phyloP scores from a whole-genome alignment of 2,113 vertebrate genomes.

The Pogona vitticeps region DNA sequence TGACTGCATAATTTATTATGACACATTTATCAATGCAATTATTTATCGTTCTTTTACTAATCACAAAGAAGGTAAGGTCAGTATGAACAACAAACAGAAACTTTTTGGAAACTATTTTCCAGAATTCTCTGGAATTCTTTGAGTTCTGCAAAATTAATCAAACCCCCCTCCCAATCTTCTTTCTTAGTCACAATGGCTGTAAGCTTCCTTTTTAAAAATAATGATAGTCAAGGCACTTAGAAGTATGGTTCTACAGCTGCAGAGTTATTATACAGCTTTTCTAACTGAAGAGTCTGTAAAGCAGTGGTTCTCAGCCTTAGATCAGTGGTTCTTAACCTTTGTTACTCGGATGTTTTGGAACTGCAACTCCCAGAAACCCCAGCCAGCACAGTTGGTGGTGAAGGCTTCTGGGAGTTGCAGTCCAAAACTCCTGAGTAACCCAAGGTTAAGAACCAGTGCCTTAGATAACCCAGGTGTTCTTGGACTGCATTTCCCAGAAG shows the following conservation, averaged over 20 bases:
- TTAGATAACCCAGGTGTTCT: too few species aligned
- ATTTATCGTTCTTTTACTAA: not conserved
- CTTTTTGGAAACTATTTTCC: too few species aligned
- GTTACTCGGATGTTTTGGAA: too few species aligned
- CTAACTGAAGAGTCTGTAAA: not conserved
- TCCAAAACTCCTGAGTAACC: too few species aligned
- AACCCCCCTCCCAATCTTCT: not conserved
- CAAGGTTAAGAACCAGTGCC: too few species aligned
- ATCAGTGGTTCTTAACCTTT: too few species aligned
- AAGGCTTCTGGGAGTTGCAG: too few species aligned
- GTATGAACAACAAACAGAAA: not conserved
- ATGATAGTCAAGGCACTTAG: not conserved
- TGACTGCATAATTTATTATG: not conserved
- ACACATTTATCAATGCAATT: not conserved
- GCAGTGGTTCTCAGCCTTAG: too few species aligned
- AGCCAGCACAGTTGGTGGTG: too few species aligned
- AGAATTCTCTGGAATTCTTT: not conserved
- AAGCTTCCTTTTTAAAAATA: not conserved
- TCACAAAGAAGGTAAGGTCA: not conserved
- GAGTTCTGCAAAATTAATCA: not conserved
- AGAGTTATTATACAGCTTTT: too few species aligned
- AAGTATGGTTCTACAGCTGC: not conserved
- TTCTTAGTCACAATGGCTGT: not conserved
- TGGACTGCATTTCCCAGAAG: too few species aligned
- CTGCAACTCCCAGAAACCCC: too few species aligned